Base-by-base conservation (phyloP, 1,140 invertebrate genomes). In the Forficula auricularia region DNA sequence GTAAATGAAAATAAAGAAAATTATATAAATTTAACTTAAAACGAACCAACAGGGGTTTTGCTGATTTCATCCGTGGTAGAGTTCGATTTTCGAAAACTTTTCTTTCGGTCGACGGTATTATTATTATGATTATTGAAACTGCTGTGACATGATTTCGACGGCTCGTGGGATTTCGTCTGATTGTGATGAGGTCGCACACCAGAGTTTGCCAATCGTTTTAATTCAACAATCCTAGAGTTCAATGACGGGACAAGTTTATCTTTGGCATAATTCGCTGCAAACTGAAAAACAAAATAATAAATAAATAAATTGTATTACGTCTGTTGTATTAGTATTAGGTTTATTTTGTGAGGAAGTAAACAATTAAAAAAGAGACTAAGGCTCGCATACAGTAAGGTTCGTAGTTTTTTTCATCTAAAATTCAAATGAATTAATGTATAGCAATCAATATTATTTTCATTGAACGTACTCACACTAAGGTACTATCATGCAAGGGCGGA, bases 181-280 rank as follows among this genome's bases (percentile, higher is more conserved):
- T 43, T 55, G 22, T 27, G 22, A 6, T 4, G 10, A 4, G 22
- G 22, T 6, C 22, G 22, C 10, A 27, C 22, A 10, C 22, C 22
- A 10, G 34, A 55, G 41, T 63, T 67, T 75, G 2, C 75, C 75
- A 44, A 69, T 63, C 75, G 71, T 61, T 75, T 76, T 20, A 81
- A 61, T 56, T 79, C 74, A 16, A 76, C 64, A 18, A 86, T 68
- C 63, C 79, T 81, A 54, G 75, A 73, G 50, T 71, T 75, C 31
- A 90, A 66, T 56, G 73, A 82, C 53, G 77, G 73, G 45, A 87
- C 73, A 10, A 87, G 65, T 47, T 82, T 76, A 51, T 85, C 81
- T 56, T 79, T 77, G 14, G 82, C 84, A 67, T 84, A 91, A 54
- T 91, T 82, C 10, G 86, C 87, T 40, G 87, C 86, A 71, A 90